A percentile compares a stretch with the other conserved stretches of the same genome.
Evolutionary conservation across 2,113 vertebrate species (phyloP).

Genomic region (Microcebus murinus): DNA sequence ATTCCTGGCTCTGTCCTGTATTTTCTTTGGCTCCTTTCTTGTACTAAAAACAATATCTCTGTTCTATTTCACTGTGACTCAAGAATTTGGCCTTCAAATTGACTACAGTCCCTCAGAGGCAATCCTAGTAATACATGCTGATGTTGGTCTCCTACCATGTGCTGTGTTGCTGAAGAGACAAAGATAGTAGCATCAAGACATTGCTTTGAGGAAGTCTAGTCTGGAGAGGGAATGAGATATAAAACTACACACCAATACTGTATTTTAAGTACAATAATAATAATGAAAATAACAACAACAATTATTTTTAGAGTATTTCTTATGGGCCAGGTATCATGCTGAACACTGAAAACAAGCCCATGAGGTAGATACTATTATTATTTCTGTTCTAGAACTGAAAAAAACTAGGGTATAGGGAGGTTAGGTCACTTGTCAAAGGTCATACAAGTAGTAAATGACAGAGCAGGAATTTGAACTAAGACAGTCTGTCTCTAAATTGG

Average conservation of each 20-base stretch:
- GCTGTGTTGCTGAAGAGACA: neutral
- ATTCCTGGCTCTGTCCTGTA: neutral
- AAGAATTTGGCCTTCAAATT: neutral
- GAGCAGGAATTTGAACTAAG: neutral
- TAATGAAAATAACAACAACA: neutral
- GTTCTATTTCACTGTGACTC: neutral
- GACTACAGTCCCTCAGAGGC: neutral
- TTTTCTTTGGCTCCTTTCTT: slow-evolving; percentile 24
- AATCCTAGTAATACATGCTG: neutral
- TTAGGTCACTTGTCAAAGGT: neutral
- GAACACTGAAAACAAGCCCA: neutral
- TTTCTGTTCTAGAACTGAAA: neutral
- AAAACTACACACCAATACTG: neutral
- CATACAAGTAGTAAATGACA: neutral
- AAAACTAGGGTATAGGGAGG: neutral
- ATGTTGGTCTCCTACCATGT: neutral
- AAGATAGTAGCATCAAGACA: neutral
- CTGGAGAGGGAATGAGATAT: neutral
- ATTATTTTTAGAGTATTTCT: neutral
- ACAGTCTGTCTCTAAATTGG: neutral
- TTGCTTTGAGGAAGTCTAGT: neutral
- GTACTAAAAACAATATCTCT: slow-evolving; percentile 38
- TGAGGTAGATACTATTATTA: neutral
- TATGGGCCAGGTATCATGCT: neutral
- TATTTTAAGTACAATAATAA: neutral